Percentiles rank a stretch among this genome's conserved stretches.
phyloP scores from a whole-genome alignment of 2,113 vertebrate species.

The Emydocephalus ijimae region DNA sequence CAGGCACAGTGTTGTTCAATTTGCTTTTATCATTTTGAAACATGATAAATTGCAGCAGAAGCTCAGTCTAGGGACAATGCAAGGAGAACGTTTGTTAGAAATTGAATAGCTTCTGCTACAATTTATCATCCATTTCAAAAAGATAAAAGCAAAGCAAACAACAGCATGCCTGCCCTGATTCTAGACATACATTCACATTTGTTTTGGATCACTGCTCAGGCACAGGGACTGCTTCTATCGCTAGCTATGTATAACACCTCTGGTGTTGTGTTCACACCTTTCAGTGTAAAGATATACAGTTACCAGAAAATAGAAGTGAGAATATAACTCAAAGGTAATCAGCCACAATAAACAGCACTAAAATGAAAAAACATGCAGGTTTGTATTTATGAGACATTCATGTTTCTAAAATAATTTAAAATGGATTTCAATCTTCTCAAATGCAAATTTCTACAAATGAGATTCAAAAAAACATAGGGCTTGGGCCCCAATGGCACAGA shows the following conservation, averaged over 20 bases:
- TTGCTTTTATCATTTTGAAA: background rate
- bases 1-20: background rate
- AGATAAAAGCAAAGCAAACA: background rate
- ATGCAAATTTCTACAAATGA: background rate
- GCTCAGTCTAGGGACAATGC: background rate
- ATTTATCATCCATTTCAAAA: background rate
- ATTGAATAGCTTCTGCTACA: background rate
- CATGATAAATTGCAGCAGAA: background rate
- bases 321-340: background rate
- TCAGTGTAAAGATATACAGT: background rate
- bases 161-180: background rate
- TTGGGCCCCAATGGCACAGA: background rate
- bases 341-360: background rate
- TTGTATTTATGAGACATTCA: background rate
- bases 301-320: background rate
- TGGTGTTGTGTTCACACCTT: background rate
- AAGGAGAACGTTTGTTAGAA: background rate
- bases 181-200: background rate
- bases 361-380: background rate
- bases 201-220: background rate
- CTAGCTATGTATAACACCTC: background rate
- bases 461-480: no score
- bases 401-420: background rate
- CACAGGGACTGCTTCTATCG: background rate
- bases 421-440: background rate